Evolutionary conservation across 2,113 vertebrate genomes (phyloP).

Genomic region (Oryzias woworae): DNA sequence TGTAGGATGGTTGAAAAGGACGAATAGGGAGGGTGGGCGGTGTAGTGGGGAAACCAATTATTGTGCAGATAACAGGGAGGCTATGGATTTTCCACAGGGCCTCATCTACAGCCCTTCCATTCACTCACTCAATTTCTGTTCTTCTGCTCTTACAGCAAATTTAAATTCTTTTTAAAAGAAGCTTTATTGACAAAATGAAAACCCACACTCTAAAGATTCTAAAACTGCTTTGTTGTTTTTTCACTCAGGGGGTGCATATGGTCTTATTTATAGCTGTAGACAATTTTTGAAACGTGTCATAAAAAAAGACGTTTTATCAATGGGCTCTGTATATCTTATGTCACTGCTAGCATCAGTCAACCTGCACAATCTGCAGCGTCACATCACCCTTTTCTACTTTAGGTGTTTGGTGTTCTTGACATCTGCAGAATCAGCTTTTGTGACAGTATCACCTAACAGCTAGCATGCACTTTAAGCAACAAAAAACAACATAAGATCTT

Average conservation of each 20-base stretch:
- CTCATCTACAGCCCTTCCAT: slow-evolving; percentile 47
- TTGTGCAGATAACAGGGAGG: slow-evolving; percentile 64
- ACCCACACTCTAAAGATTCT: slow-evolving; percentile 8
- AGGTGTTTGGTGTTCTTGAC: slow-evolving; percentile 25
- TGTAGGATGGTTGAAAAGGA: slow-evolving; percentile 25
- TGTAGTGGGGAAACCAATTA: slow-evolving; percentile 69
- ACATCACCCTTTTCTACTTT: slow-evolving; percentile 33
- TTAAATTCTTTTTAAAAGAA: slow-evolving; percentile 30
- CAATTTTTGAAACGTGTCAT: slow-evolving; percentile 54
- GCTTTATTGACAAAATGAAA: slow-evolving; percentile 33
- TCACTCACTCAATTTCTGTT: slow-evolving; percentile 38
- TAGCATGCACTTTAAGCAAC: neutral
- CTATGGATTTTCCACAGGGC: slow-evolving; percentile 70
- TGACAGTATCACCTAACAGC: neutral
- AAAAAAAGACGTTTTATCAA: slow-evolving; percentile 62
- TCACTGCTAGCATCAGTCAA: slow-evolving; percentile 22
- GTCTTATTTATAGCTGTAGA: slow-evolving; percentile 50
- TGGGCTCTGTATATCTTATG: slow-evolving; percentile 30
- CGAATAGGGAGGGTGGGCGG: slow-evolving; percentile 25
- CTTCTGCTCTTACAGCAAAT: slow-evolving; percentile 25
- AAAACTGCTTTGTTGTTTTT: slow-evolving; percentile 10
- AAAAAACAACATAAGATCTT: neutral
- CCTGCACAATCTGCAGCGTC: slow-evolving; percentile 52
- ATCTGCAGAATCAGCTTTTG: neutral
- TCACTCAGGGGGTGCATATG: slow-evolving; percentile 10